These are phyloP conservation scores for Tachycineta bicolor DNA, from an alignment of 2,113 vertebrate genomes.

Conservation along the genomic window DNA sequence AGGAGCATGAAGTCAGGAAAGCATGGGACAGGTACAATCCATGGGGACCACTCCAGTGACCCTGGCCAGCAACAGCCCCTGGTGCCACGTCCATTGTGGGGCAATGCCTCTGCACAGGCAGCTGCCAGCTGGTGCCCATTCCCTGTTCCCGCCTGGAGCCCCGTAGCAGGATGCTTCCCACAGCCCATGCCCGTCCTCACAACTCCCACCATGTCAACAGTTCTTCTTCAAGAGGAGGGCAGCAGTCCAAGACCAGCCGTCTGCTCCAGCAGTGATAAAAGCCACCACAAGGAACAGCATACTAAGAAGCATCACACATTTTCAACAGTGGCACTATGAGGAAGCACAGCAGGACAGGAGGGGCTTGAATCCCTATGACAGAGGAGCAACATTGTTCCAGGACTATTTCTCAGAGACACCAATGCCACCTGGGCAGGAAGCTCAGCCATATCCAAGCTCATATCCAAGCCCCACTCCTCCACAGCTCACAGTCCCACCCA, in stretches of 20 bases:
- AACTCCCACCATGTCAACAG: not conserved
- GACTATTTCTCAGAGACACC: not conserved
- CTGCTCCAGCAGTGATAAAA: conserved; percentile 41
- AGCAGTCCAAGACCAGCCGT: not conserved
- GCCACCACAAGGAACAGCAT: not conserved
- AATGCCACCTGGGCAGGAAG: not conserved
- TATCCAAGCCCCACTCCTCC: not conserved
- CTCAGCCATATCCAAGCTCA: not conserved
- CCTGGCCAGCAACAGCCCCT: not conserved
- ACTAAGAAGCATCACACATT: fast-evolving
- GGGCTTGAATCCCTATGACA: not conserved
- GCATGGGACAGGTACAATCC: fast-evolving
- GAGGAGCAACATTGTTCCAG: not conserved
- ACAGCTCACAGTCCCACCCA: not conserved
- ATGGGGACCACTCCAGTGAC: not conserved
- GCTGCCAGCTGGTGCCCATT: not conserved
- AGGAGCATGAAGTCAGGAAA: not conserved
- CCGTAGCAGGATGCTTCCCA: not conserved
- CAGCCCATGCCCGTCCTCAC: not conserved
- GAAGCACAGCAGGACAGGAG: not conserved
- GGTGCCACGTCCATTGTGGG: fast-evolving
- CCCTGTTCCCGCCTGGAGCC: fast-evolving
- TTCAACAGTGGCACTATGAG: fast-evolving
- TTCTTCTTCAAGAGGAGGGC: not conserved
- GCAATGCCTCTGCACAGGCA: not conserved